Evolutionary conservation across 2,888 invertebrate genomes (phyloP).

Genomic region (Campoplex capitator): DNA sequence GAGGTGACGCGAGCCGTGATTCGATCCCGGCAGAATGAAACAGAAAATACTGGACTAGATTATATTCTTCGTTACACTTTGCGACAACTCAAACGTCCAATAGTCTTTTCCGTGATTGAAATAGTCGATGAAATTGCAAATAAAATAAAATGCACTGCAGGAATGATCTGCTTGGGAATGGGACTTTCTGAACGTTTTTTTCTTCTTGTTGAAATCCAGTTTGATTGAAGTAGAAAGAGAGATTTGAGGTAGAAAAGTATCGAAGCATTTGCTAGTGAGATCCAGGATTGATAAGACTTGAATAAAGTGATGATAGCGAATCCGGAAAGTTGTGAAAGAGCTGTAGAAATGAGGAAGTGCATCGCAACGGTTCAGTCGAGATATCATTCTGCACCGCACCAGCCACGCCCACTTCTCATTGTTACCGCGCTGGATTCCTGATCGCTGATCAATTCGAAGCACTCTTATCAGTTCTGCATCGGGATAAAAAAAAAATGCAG

Average conservation of each 20-base stretch:
- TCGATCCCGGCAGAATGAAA: conserved; percentile 5
- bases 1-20: conserved; percentile 15
- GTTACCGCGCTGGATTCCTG: background rate
- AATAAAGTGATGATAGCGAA: background rate
- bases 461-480: background rate
- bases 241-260: background rate
- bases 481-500: background rate
- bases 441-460: background rate
- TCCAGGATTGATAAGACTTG: background rate
- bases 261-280: background rate
- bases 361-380: background rate
- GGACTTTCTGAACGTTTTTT: background rate
- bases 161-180: background rate
- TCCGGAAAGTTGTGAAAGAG: background rate
- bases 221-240: background rate
- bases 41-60: background rate
- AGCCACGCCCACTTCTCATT: background rate
- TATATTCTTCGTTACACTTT: background rate
- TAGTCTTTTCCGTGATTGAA: background rate
- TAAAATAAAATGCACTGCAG: background rate
- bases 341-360: background rate
- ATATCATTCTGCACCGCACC: background rate
- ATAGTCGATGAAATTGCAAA: background rate
- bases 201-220: background rate
- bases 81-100: background rate